Base-by-base conservation (phyloP, 1,140 invertebrate species). In the Tetramorium alpestre region DNA sequence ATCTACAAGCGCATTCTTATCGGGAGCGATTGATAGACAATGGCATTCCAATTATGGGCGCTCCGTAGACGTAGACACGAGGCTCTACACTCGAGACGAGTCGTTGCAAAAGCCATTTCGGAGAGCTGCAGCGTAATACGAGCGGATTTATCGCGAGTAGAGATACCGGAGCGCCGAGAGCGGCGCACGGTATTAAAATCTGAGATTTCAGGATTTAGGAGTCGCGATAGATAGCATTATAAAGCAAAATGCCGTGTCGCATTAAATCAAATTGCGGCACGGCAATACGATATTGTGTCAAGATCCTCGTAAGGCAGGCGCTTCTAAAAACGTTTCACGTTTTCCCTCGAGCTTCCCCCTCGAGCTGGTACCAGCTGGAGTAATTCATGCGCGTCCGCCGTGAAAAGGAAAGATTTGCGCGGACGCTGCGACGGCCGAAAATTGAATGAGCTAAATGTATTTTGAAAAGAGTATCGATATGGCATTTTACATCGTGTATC, bases 1-100 rank as follows among this genome's bases (percentile, higher is more conserved):
- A 78, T 85, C 64, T 65, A 13, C 54, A 56, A 51, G 13, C 41
- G 47, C 41, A 4, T 84, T 33, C 44, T 75, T 84, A 73, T 73
- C 69, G 80, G 54, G 13, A 22, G 13, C 18, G 41, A 73, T 22
- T 54, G 69, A 47, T 38, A 56, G 65, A 81, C 22, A 25, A 82
- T 60, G 41, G 69, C 69, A 84, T 84, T 49, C 44, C 80, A 64
- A 84, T 49, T 84, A 47, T 13, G 38, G 7, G 28, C 51, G 13
- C 54, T 11, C 44, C 54, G 33, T 69, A 69, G 51, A 51, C 13
- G 47, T 10, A 22, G 28, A 75, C 41, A 38, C 72, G n/a, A 54
- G 47, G n/a, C 22, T 16, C 33, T 4, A 33, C 33, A 58, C n/a
- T 28, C 5, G 38, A 41, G 22, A 58, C 67, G 51, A 49, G 47